Evolutionary conservation across 2,113 vertebrate species (phyloP).

Genomic region (Corythornis vintsioides): DNA sequence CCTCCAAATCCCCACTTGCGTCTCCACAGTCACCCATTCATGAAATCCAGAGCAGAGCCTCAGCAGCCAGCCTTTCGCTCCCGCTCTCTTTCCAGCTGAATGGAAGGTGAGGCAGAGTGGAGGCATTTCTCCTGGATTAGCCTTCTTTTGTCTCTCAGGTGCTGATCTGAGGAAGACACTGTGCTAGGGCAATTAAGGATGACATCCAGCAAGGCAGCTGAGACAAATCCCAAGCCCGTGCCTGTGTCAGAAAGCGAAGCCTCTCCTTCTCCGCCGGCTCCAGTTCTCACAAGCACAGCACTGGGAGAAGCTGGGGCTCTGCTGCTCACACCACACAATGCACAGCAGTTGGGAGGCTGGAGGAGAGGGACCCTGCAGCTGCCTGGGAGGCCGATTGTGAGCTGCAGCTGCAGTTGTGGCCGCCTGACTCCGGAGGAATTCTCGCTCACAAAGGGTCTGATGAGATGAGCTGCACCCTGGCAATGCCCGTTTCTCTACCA

Average conservation of each 20-base stretch:
- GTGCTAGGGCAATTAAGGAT: background rate
- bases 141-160: background rate
- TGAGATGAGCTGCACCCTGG: background rate
- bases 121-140: background rate
- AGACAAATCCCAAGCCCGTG: background rate
- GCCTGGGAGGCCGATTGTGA: background rate
- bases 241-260: background rate
- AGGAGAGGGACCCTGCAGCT: background rate
- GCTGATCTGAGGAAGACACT: background rate
- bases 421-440: background rate
- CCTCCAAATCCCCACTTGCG: constrained; percentile 46
- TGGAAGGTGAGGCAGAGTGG: background rate
- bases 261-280: background rate
- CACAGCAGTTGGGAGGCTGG: accelerated
- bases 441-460: background rate
- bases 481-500: background rate
- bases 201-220: background rate
- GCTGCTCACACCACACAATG: background rate
- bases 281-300: background rate
- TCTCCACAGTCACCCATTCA: constrained; percentile 49
- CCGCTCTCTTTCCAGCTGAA: background rate
- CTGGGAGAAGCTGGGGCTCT: background rate
- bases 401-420: background rate
- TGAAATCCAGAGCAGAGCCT: constrained; percentile 48
- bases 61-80: background rate